These are phyloP conservation scores for Rhagologus leucostigma DNA, from an alignment of 2,113 vertebrate species.

Conservation along the genomic window DNA sequence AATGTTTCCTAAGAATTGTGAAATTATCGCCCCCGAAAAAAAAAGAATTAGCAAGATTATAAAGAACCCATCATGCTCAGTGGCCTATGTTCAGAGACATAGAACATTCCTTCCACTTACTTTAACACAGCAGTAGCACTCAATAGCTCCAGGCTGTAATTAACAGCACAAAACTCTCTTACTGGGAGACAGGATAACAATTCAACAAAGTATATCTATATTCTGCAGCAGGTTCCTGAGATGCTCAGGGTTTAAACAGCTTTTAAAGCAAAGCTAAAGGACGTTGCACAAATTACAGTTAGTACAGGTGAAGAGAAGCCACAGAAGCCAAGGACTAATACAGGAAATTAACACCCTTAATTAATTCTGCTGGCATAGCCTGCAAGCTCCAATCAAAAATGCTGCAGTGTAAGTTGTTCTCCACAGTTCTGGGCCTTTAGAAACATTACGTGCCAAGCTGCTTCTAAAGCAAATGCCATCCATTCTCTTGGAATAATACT, in stretches of 20 bases:
- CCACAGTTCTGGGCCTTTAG: background rate
- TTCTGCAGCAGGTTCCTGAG: conserved; percentile 26
- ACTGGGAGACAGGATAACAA: conserved; percentile 49
- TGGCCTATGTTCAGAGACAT: background rate
- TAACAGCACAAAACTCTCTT: conserved; percentile 62
- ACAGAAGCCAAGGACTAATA: conserved; percentile 20
- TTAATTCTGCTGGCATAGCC: conserved; percentile 13
- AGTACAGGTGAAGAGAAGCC: conserved; percentile 35
- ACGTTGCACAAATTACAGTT: conserved; percentile 20
- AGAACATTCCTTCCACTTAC: conserved; percentile 43
- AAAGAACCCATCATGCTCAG: conserved; percentile 25
- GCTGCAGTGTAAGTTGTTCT: background rate
- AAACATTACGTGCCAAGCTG: background rate
- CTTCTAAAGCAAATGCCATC: background rate
- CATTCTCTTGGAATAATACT: background rate
- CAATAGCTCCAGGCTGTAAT: conserved; percentile 60
- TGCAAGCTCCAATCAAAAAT: background rate
- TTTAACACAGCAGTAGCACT: conserved; percentile 51
- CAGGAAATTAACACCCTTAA: conserved; percentile 32
- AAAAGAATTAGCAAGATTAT: conserved; percentile 8
- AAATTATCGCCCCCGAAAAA: background rate
- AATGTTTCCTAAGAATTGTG: conserved; percentile 29
- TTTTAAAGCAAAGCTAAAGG: conserved; percentile 33
- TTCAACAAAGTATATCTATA: conserved; percentile 51
- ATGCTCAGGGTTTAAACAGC: conserved; percentile 23